phyloP scores from a whole-genome alignment of 2,797 vertebrate species.

The Amblyopsis hoosieri region DNA sequence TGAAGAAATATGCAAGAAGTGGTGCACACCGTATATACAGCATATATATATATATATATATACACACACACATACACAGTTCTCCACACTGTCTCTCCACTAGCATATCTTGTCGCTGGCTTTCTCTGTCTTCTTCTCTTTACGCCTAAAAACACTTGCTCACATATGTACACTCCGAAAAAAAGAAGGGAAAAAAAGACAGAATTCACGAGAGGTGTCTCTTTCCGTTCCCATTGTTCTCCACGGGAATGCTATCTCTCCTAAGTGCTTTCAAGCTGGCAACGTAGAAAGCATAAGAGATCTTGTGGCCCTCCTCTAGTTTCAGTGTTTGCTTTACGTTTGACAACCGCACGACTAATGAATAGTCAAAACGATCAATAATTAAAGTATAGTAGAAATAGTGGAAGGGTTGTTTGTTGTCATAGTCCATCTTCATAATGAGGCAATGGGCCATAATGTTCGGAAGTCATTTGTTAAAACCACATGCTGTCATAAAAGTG shows the following conservation, averaged over 20 bases:
- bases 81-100: not conserved
- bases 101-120: not conserved
- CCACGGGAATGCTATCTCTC: conserved; percentile 22
- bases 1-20: conserved; percentile 50
- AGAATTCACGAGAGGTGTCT: conserved; percentile 4
- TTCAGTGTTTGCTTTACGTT: conserved; percentile 39
- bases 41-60: conserved; percentile 11
- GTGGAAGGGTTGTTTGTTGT: conserved; percentile 36
- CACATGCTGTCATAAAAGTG: too few species aligned
- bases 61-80: not conserved
- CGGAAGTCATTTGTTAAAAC: too few species aligned
- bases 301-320: not conserved
- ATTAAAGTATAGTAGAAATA: conserved; percentile 38
- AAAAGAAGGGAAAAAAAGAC: conserved; percentile 7
- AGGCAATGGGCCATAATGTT: too few species aligned
- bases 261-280: conserved; percentile 60
- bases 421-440: conserved; percentile 22
- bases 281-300: conserved; percentile 37
- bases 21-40: conserved; percentile 7
- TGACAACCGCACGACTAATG: conserved; percentile 43
- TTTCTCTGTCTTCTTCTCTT: conserved; percentile 1
- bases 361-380: conserved; percentile 57
- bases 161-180: conserved; percentile 19
- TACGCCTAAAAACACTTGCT: conserved; percentile 25
- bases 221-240: conserved; percentile 20